Conservation (phyloP, 2,888 invertebrate species). For the Apamea anceps region DNA sequence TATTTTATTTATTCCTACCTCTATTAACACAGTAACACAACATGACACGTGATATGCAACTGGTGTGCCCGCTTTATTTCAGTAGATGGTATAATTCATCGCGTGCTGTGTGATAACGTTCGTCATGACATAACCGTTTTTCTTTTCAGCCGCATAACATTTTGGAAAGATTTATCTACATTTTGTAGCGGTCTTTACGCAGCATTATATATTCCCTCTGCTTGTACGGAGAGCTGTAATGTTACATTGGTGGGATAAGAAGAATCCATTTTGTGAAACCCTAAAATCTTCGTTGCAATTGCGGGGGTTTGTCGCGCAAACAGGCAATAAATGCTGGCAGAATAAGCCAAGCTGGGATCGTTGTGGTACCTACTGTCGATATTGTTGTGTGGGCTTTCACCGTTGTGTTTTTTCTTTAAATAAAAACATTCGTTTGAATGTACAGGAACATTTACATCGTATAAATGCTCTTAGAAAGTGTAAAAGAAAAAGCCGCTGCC, state of each 20-base stretch:
- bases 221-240: constrained; percentile 69
- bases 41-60: constrained; percentile 1
- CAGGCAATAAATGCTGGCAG: constrained; percentile 79
- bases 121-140: constrained; percentile 61
- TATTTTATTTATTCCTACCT: not conserved
- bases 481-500: constrained; percentile 20
- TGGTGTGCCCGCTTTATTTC: constrained; percentile 43
- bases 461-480: constrained; percentile 35
- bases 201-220: constrained; percentile 76
- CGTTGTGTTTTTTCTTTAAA: constrained; percentile 65
- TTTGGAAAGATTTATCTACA: constrained; percentile 73
- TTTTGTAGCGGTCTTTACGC: constrained; percentile 75
- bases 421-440: constrained; percentile 39
- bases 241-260: constrained; percentile 76
- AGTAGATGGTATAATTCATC: constrained; percentile 54
- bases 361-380: constrained; percentile 73
- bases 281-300: constrained; percentile 80
- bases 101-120: constrained; percentile 53
- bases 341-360: constrained; percentile 77
- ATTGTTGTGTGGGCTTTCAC: constrained; percentile 70
- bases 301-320: constrained; percentile 79
- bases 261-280: constrained; percentile 79
- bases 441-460: constrained; percentile 35
- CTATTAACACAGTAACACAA: not conserved
- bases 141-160: constrained; percentile 68